These are phyloP conservation scores for Horisme vitalbata DNA, from an alignment of 2,888 invertebrate species.

Conservation along the genomic window DNA sequence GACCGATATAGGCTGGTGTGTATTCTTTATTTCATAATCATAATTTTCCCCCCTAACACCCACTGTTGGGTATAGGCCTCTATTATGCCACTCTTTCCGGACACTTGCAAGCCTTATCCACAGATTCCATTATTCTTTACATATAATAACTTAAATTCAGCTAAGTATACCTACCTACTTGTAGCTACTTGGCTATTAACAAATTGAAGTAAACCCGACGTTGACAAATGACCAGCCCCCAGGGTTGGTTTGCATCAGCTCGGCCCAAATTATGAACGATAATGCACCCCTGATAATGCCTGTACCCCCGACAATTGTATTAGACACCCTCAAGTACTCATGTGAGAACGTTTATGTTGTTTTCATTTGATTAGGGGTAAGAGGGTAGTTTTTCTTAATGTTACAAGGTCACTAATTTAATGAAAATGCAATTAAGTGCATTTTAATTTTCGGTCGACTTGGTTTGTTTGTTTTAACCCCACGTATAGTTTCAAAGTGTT, in stretches of 20 bases:
- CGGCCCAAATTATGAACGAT: conserved; percentile 13
- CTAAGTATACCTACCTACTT: too few species aligned
- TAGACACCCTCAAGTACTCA: conserved; percentile 23
- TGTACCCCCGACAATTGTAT: conserved; percentile 20
- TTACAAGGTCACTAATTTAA: conserved; percentile 18
- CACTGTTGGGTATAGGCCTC: too few species aligned
- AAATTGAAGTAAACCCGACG: conserved; percentile 25
- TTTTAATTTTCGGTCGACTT: conserved; percentile 16
- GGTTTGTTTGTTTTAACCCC: too few species aligned
- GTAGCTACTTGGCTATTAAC: not conserved
- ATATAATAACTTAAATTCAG: too few species aligned
- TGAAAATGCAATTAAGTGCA: conserved; percentile 16
- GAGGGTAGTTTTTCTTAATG: conserved; percentile 18
- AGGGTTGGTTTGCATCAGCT: conserved; percentile 16
- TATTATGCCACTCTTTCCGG: too few species aligned
- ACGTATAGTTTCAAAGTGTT: too few species aligned
- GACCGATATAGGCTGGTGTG: too few species aligned
- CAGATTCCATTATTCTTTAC: too few species aligned
- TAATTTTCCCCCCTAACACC: too few species aligned
- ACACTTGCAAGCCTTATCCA: too few species aligned
- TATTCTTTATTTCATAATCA: too few species aligned
- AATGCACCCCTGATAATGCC: conserved; percentile 3
- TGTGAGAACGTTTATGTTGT: conserved; percentile 31
- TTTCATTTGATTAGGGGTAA: conserved; percentile 34
- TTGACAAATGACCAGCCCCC: conserved; percentile 25